These are phyloP conservation scores for Centroberyx gerrardi DNA, from an alignment of 2,797 vertebrate genomes.

Conservation along the genomic window DNA sequence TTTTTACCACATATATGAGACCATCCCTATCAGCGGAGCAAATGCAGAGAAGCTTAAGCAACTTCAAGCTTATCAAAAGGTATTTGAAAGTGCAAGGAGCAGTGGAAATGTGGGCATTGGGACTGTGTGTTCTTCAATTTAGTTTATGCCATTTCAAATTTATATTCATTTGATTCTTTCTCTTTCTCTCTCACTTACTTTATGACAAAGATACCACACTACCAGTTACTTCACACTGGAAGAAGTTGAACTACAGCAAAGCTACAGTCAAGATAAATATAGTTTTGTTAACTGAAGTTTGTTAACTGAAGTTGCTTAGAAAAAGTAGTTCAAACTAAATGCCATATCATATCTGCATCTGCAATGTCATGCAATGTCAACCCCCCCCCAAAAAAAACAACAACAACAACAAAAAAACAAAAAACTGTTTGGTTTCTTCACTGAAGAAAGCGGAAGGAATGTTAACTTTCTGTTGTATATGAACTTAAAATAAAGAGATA, in stretches of 20 bases:
- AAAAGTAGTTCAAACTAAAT: too few species aligned
- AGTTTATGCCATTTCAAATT: constrained; percentile 46
- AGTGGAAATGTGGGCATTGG: constrained; percentile 21
- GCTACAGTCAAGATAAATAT: neutral
- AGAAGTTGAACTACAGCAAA: neutral
- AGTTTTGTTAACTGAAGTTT: neutral
- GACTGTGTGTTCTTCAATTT: constrained; percentile 29
- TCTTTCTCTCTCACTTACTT: constrained; percentile 21
- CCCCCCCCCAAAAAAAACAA: too few species aligned
- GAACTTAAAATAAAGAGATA: too few species aligned
- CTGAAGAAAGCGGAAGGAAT: too few species aligned
- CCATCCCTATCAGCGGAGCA: constrained; percentile 37
- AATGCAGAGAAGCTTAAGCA: constrained; percentile 47
- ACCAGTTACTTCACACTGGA: neutral
- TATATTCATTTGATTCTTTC: constrained; percentile 34
- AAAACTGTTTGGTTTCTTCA: too few species aligned
- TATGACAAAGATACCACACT: neutral
- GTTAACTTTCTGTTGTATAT: too few species aligned
- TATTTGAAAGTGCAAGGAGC: constrained; percentile 39
- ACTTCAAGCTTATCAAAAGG: constrained; percentile 50
- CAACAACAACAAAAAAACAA: too few species aligned
- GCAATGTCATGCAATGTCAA: too few species aligned
- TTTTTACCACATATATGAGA: constrained; percentile 31
- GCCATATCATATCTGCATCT: too few species aligned
- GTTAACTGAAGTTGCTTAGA: too few species aligned